Conservation (phyloP, 2,113 vertebrate genomes). For the Myanophis thanlyinensis region DNA sequence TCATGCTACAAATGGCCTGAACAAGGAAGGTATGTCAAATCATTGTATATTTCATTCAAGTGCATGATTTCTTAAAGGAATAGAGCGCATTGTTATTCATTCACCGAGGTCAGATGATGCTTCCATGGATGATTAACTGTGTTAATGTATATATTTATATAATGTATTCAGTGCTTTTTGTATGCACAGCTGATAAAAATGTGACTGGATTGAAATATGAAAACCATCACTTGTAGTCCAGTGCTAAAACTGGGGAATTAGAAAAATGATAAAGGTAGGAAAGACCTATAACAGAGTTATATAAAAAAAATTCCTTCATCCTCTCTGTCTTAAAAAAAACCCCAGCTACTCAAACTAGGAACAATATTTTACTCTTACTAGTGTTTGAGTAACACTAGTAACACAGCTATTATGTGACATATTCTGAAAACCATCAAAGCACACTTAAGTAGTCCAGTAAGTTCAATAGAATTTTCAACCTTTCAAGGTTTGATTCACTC, state of each 20-base stretch:
- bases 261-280: constrained; percentile 37
- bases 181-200: constrained; percentile 35
- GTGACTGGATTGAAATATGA: constrained; percentile 42
- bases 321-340: constrained; percentile 31
- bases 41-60: constrained; percentile 58
- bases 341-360: constrained; percentile 61
- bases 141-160: neutral
- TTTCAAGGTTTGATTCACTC: constrained; percentile 19
- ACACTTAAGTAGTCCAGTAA: constrained; percentile 53
- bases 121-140: constrained; percentile 28
- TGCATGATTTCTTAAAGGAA: constrained; percentile 62
- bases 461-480: constrained; percentile 38
- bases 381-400: constrained; percentile 33
- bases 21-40: constrained; percentile 78
- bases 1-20: constrained; percentile 69
- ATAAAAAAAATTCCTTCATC: constrained; percentile 59
- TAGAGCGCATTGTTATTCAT: constrained; percentile 26
- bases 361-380: constrained; percentile 66
- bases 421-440: constrained; percentile 47
- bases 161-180: constrained; percentile 24
- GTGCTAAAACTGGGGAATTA: constrained; percentile 14
- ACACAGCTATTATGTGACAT: constrained; percentile 57
- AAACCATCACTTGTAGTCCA: constrained; percentile 41
- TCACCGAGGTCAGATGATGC: constrained; percentile 42
- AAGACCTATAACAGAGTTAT: constrained; percentile 53